phyloP scores from a whole-genome alignment of 2,888 invertebrate species.

The Vesta saturnalis region DNA sequence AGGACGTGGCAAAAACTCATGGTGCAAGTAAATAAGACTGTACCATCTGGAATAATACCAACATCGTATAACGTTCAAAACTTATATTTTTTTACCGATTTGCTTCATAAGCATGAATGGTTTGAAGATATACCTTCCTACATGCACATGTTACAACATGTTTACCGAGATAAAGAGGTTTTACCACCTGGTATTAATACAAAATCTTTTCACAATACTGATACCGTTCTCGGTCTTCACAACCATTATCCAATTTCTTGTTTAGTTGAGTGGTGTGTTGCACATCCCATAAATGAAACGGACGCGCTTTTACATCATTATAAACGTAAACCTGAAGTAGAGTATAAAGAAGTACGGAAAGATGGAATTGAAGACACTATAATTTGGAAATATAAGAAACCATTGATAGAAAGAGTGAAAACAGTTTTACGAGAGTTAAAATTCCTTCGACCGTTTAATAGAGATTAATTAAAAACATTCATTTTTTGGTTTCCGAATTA shows the following conservation, averaged over 20 bases:
- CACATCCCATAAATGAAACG: conserved; percentile 82
- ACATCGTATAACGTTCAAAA: conserved; percentile 89
- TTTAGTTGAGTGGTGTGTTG: conserved; percentile 83
- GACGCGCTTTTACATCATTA: conserved; percentile 94
- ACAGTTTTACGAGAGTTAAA: conserved; percentile 77
- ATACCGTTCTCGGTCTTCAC: conserved; percentile 87
- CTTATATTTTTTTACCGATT: conserved; percentile 90
- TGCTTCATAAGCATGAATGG: conserved; percentile 80
- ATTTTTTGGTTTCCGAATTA: too few relatives aligned
- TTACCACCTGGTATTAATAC: conserved; percentile 94
- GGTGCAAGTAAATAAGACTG: conserved; percentile 73
- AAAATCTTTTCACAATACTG: conserved; percentile 94
- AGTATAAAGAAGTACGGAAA: conserved; percentile 82
- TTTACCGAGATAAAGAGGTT: conserved; percentile 88
- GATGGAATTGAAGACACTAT: conserved; percentile 85
- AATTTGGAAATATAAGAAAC: conserved; percentile 88
- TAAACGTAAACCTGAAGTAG: conserved; percentile 85
- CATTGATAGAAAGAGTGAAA: conserved; percentile 75
- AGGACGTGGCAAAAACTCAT: conserved; percentile 81
- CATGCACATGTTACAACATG: conserved; percentile 95
- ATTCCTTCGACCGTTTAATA: conserved; percentile 59
- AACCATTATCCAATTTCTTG: conserved; percentile 94
- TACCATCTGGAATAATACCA: too few relatives aligned
- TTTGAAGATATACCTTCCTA: conserved; percentile 82
- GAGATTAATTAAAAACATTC: too few relatives aligned